phyloP scores from a whole-genome alignment of 2,113 vertebrate genomes.

The Beaufortia kweichowensis region DNA sequence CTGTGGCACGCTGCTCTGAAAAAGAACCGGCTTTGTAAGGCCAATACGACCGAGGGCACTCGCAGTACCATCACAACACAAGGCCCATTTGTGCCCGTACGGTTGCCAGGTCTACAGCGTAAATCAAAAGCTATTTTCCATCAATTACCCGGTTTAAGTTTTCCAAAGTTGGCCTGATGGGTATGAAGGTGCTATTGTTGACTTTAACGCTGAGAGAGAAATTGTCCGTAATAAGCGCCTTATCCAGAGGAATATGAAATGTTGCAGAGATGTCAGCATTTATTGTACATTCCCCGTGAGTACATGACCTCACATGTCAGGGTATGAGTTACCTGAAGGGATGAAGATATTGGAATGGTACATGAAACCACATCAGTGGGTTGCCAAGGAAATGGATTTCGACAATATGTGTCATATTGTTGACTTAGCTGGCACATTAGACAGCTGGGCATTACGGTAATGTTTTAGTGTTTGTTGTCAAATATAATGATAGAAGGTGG shows the following conservation, averaged over 20 bases:
- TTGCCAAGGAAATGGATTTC: conserved; percentile 45
- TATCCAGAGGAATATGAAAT: background rate
- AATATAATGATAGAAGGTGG: conserved; percentile 35
- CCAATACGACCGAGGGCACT: conserved; percentile 49
- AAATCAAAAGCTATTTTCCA: conserved; percentile 52
- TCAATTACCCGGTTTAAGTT: conserved; percentile 55
- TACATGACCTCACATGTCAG: conserved; percentile 15
- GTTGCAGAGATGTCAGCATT: conserved; percentile 2
- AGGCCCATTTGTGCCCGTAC: conserved; percentile 51
- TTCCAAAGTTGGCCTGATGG: conserved; percentile 56
- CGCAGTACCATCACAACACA: conserved; percentile 49
- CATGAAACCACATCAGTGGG: conserved; percentile 36
- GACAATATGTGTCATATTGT: conserved; percentile 35
- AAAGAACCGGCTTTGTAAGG: conserved; percentile 20
- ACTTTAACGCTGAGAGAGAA: background rate
- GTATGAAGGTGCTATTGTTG: conserved; percentile 34
- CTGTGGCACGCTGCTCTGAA: background rate
- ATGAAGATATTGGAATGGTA: conserved; percentile 4
- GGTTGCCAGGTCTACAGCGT: conserved; percentile 43
- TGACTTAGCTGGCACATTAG: conserved; percentile 51
- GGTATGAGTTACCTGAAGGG: conserved; percentile 29
- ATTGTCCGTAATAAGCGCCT: conserved; percentile 26
- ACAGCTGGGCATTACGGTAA: conserved; percentile 44
- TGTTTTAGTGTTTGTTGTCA: conserved; percentile 17
- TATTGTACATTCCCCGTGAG: background rate